Evolutionary conservation across 2,113 vertebrate species (phyloP).

Genomic region (Sciurus niger): DNA sequence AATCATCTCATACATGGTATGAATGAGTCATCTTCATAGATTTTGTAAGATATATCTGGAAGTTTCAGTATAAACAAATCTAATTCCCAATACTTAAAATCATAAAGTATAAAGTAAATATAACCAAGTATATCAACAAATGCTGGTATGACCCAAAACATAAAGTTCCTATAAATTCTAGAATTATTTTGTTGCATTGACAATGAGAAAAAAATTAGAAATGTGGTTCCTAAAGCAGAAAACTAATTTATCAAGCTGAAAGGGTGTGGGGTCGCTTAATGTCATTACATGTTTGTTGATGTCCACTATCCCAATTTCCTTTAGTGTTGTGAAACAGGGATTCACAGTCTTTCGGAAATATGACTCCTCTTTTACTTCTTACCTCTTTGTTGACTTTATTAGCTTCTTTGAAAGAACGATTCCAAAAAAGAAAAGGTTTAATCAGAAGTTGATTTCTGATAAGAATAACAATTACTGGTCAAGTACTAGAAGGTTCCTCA

Average conservation of each 20-base stretch:
- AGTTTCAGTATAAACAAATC: neutral
- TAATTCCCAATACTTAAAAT: neutral
- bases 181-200: neutral
- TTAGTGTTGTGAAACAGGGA: neutral
- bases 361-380: neutral
- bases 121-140: neutral
- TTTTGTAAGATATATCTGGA: neutral
- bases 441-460: neutral
- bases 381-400: neutral
- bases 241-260: constrained; percentile 14
- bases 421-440: neutral
- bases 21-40: neutral
- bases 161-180: neutral
- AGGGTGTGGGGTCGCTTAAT: neutral
- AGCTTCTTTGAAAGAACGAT: neutral
- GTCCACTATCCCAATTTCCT: neutral
- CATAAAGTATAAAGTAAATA: neutral
- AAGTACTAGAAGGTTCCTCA: neutral
- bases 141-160: neutral
- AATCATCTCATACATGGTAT: neutral
- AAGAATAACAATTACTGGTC: neutral
- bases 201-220: neutral
- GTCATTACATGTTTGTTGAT: neutral
- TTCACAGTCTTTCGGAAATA: neutral
- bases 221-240: neutral